Evolutionary conservation across 2,888 invertebrate species (phyloP), one percentile per base, ranked within the genome.

Genomic region (Drosophila subquinaria): DNA sequence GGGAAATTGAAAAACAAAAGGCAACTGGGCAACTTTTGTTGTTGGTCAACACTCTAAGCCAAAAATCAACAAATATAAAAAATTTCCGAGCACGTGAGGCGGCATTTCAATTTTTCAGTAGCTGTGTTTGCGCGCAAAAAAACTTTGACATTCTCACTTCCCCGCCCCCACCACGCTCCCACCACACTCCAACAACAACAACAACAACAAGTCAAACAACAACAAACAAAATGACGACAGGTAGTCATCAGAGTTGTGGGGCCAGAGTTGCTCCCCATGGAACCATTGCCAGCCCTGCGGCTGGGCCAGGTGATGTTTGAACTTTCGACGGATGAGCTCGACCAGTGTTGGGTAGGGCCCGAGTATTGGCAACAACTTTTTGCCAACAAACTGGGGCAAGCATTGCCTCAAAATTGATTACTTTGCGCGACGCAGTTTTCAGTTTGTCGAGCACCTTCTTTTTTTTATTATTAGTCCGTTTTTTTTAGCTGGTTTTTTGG

Each of bases 21-120:
- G 75, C 74, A 83, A 75, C 70, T 69, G 69, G 68, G 59, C 45
- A 82, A 87, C 84, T 86, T 83, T 83, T 65, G 65, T 88, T 85
- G 85, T 86, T 83, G 88, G 86, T 86, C 88, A 86, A 86, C 88
- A 86, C 86, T 88, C 86, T 86, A 86, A 86, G 88, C 86, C 88
- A 88, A 88, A 86, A 86, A 86, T 86, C 88, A 86, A 88, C 86
- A 86, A 84, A 85, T 81, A 81, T 82, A 87, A 87, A 84, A 84
- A 84, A 82, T 81, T 80, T 74, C 60, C 42, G 55, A 76, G 86
- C 77, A 86, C 88, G 88, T 86, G 86, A 88, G 88, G 86, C 72
- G 81, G 86, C 88, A 88, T 88, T 88, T 86, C 86, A 88, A 86
- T 88, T 86, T 86, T 86, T 86, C 86, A 86, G 73, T 79, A 79